Evolutionary conservation across 2,797 vertebrate species (phyloP).

Genomic region (Linurgus olivaceus): DNA sequence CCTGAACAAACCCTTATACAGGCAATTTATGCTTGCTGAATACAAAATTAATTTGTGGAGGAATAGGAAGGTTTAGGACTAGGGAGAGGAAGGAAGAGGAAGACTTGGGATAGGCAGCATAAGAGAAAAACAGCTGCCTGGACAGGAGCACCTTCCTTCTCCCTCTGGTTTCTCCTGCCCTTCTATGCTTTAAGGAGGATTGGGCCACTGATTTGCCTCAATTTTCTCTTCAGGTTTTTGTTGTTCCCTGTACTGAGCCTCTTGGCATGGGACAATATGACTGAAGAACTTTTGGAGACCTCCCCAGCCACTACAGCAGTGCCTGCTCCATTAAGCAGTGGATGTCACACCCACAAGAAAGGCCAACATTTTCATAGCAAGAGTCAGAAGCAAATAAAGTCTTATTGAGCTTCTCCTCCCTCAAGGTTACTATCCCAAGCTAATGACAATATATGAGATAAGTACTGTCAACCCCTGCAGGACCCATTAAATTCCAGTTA

Average conservation of each 20-base stretch:
- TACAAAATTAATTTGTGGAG: background rate
- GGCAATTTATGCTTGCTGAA: background rate
- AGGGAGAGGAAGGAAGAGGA: background rate
- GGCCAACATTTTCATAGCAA: background rate
- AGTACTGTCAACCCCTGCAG: background rate
- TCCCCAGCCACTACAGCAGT: background rate
- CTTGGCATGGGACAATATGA: background rate
- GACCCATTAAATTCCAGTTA: conserved; percentile 11
- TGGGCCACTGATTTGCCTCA: background rate
- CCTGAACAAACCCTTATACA: background rate
- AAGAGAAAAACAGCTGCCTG: background rate
- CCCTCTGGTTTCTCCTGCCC: background rate
- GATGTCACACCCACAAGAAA: background rate
- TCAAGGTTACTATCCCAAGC: background rate
- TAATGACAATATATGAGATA: background rate
- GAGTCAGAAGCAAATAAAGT: background rate
- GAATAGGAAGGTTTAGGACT: background rate
- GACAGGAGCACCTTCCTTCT: background rate
- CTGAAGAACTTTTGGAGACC: background rate
- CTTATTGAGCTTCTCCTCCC: conserved; percentile 7
- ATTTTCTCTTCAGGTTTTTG: background rate
- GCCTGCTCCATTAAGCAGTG: background rate
- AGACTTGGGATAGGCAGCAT: background rate
- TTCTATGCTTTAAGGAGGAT: background rate
- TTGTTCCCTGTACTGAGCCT: background rate